Percentiles rank a stretch among this genome's conserved stretches.
Conservation (phyloP, 2,113 vertebrate species). For the Prunella fulvescens region DNA sequence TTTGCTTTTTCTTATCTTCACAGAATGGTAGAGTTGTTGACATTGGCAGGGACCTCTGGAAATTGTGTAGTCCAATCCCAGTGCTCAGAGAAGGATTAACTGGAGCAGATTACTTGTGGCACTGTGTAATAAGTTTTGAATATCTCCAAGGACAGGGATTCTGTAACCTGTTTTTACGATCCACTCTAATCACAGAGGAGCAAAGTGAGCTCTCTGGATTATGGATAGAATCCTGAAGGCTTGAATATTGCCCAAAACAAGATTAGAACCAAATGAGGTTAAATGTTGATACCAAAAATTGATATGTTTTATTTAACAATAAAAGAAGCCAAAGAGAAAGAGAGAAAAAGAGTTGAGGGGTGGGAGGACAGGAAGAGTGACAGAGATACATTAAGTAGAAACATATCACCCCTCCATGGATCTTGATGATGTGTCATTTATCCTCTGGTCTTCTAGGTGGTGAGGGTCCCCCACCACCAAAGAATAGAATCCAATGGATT, state of each 20-base stretch:
- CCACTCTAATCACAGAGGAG: not conserved
- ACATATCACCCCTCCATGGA: not conserved
- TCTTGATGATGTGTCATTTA: not conserved
- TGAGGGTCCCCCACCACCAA: rapidly evolving
- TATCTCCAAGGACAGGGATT: not conserved
- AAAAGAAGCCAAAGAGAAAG: not conserved
- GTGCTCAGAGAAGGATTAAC: not conserved
- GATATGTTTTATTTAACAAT: not conserved
- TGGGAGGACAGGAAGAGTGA: not conserved
- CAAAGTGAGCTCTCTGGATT: not conserved
- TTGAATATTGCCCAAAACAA: not conserved
- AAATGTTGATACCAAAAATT: not conserved
- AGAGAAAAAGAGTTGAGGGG: not conserved
- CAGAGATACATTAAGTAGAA: not conserved
- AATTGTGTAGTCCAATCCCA: not conserved
- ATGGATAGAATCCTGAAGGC: not conserved
- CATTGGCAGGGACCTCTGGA: not conserved
- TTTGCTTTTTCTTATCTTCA: not conserved
- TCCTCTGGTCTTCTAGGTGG: not conserved
- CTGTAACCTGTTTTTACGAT: not conserved
- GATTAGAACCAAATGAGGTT: not conserved
- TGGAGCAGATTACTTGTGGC: not conserved
- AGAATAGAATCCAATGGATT: not conserved
- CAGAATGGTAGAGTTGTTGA: not conserved
- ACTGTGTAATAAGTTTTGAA: not conserved